Base-by-base conservation (phyloP, 1,140 invertebrate genomes). In the Diuraphis noxia region DNA sequence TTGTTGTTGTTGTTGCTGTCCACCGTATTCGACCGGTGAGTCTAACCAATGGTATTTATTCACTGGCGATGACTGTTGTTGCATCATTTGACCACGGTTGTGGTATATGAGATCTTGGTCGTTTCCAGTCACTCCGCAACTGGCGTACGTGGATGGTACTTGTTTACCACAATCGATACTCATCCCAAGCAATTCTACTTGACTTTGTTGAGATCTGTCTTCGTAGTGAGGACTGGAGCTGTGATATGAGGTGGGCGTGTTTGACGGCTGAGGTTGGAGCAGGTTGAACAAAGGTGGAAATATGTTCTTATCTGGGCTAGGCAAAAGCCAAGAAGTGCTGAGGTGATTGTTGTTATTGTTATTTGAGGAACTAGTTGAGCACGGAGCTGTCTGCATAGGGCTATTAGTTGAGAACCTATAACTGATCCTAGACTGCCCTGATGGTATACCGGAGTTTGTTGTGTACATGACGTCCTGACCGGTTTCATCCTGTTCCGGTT, bases 381-480 rank as follows among this genome's bases (percentile, higher is more conserved):
- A 81, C 43, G 89, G 89, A 8, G 77, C 72, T 49, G 89, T 81
- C 49, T 91, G 89, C 89, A 91, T 91, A 34, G 89, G 89, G 38
- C 89, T 91, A 34, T 91, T 91, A 0, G 88, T 90, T 5, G 89
- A 52, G 77, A 91, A 91, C 77, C 77, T 91, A 38, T 91, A 91
- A 82, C 89, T 91, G 43, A 91, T 91, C 23, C 89, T 91, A 34
- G 89, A 36, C 10, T 77, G 43, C 19, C 72, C 89, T 2, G 89
- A 36, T 13, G 89, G 30, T 46, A 49, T 77, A 36, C 43, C 82
- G 30, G 86, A n/a, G 89, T 91, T 91, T 13, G 72, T 81, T 34
- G 72, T 34, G 77, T 91, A 91, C 77, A 91, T 96, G 93, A 96
- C 95, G 93, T 97, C 96, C 94, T 97, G 96, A 93, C 96, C 96